Evolutionary conservation across 2,888 invertebrate genomes (phyloP).

Genomic region (Hylaea fasciaria): DNA sequence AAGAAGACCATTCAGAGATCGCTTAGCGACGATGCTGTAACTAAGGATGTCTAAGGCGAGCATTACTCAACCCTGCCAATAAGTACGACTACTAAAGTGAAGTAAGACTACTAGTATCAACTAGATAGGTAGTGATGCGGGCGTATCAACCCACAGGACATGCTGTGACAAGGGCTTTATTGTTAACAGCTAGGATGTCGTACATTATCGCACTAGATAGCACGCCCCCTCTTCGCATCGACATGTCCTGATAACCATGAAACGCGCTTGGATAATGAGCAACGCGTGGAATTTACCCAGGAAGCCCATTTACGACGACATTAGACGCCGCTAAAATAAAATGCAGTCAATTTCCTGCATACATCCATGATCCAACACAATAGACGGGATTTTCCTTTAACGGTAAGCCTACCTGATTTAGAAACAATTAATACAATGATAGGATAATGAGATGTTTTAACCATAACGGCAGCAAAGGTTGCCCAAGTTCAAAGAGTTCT

Average conservation of each 20-base stretch:
- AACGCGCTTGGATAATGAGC: constrained; percentile 36
- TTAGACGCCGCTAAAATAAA: constrained; percentile 40
- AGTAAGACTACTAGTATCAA: too few relatives aligned
- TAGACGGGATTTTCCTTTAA: constrained; percentile 50
- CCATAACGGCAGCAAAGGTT: constrained; percentile 26
- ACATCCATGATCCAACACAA: constrained; percentile 42
- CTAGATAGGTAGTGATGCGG: constrained; percentile 34
- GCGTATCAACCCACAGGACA: constrained; percentile 42
- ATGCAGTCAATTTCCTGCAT: constrained; percentile 44
- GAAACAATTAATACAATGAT: constrained; percentile 30
- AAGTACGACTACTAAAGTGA: too few relatives aligned
- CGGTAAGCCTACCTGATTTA: constrained; percentile 43
- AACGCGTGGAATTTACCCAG: constrained; percentile 48
- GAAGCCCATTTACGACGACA: constrained; percentile 38
- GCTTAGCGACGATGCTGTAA: too few relatives aligned
- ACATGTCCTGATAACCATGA: constrained; percentile 52
- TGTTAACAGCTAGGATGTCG: constrained; percentile 58
- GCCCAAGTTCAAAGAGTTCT: constrained; percentile 19
- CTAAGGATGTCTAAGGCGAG: not conserved
- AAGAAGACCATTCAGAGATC: not conserved
- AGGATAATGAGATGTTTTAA: constrained; percentile 25
- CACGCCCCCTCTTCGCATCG: constrained; percentile 48
- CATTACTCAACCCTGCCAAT: constrained; percentile 26
- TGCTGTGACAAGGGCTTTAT: constrained; percentile 56
- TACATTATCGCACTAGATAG: constrained; percentile 60